Base-by-base conservation (phyloP, 2,888 invertebrate species). In the Eristalis intricaria region DNA sequence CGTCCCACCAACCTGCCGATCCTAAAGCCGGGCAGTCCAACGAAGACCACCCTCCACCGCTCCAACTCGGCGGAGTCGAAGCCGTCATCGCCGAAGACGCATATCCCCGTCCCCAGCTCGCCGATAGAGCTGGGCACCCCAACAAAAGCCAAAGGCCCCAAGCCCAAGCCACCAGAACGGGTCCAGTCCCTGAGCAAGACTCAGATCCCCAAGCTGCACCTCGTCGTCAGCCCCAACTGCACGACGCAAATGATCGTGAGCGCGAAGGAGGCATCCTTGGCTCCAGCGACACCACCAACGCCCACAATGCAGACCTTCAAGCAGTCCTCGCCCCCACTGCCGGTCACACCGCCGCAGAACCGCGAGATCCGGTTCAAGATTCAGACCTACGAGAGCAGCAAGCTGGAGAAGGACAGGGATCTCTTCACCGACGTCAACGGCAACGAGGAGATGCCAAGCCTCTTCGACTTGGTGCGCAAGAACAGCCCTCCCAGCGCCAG, bases 391-490 rank as follows among this genome's bases (percentile, higher is more conserved):
- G 93, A 93, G 81, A 86, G 87, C 23, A 92, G 91, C 76, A 91
- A 92, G 63, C 76, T 90, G 0, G 90, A 90, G 68, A 90, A 90
- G 32, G 90, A 89, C 26, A 73, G 78, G 4, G 79, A 79, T 5
- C 75, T 88, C 2, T 89, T 88, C 64, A 89, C 88, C 10, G 90
- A 91, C 74, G 94, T 94, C 76, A 94, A 94, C 71, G 90, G 90
- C 68, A 90, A 90, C 35, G 91, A 93, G 80, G 91, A 91, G 89
- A 92, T 96, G 86, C 96, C 96, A 15, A 94, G 96, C 66, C 93
- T 96, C 7, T 96, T 96, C 79, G 96, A 96, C 92, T 95, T 96
- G 91, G 95, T 96, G 29, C 95, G 96, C 11, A 96, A 96, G 91
- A 94, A 94, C 23, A 90, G 89, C 74, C 90, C 90, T 0, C 77